These are phyloP conservation scores for Panurus biarmicus DNA, from an alignment of 2,113 vertebrate genomes.

Conservation along the genomic window DNA sequence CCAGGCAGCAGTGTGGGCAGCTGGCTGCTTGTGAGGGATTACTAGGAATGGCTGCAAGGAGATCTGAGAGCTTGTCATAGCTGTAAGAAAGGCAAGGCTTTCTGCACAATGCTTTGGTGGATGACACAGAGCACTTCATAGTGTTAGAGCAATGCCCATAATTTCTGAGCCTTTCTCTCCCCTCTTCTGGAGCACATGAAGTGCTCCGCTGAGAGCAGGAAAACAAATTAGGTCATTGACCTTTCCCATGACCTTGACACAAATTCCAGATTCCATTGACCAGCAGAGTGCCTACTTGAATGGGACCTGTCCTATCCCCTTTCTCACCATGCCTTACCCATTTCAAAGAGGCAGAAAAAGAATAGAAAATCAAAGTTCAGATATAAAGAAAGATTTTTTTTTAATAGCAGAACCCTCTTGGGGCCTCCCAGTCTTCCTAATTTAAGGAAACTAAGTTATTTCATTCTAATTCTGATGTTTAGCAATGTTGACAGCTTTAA, in stretches of 20 bases:
- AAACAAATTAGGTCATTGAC: conserved; percentile 56
- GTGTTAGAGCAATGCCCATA: background rate
- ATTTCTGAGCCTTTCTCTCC: background rate
- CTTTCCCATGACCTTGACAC: conserved; percentile 70
- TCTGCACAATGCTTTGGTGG: background rate
- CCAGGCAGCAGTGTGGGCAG: background rate
- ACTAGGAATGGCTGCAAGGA: background rate
- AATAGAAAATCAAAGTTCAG: conserved; percentile 33
- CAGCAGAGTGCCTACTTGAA: conserved; percentile 38
- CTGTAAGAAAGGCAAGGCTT: background rate
- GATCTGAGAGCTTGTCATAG: background rate
- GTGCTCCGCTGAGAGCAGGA: background rate
- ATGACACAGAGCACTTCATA: background rate
- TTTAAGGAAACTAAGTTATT: conserved; percentile 23
- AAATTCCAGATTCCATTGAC: conserved; percentile 53
- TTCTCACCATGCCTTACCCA: conserved; percentile 15
- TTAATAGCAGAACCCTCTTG: background rate
- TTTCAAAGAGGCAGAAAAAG: conserved; percentile 28
- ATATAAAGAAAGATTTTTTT: conserved; percentile 2
- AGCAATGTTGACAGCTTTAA: conserved; percentile 19
- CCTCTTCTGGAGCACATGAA: background rate
- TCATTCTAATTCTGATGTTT: conserved; percentile 39
- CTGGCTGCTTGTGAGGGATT: background rate
- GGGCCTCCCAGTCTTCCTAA: background rate
- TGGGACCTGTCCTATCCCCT: conserved; percentile 11